phyloP scores from a whole-genome alignment of 2,113 vertebrate species.

The Cyanoramphus novaezelandiae region DNA sequence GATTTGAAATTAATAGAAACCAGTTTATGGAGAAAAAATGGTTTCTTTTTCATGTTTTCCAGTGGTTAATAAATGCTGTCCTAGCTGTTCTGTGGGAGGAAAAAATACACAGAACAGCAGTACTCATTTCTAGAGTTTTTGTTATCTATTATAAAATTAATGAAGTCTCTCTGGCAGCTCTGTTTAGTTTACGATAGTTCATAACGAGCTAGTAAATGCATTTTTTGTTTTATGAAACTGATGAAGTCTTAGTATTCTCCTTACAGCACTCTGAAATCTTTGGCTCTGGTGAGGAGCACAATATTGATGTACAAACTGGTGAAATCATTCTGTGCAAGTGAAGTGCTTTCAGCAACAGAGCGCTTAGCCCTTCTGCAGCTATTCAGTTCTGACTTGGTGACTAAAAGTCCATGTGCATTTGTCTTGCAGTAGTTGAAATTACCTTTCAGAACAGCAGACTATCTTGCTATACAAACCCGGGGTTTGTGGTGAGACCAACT shows the following conservation, averaged over 20 bases:
- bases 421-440: neutral
- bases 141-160: neutral
- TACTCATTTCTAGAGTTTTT: neutral
- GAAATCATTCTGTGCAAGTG: neutral
- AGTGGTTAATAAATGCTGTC: neutral
- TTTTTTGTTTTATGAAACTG: neutral
- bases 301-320: neutral
- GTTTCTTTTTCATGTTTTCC: neutral
- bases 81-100: neutral
- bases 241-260: neutral
- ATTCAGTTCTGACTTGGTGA: neutral
- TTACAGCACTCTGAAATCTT: neutral
- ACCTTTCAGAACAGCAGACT: conserved; percentile 41
- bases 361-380: neutral
- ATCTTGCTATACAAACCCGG: conserved; percentile 69
- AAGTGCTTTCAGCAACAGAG: neutral
- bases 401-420: neutral
- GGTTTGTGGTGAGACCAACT: conserved; percentile 22
- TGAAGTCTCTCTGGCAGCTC: neutral
- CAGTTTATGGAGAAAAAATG: neutral
- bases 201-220: neutral
- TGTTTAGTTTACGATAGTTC: neutral
- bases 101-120: neutral
- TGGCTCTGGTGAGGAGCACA: neutral
- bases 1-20: neutral